phyloP scores from a whole-genome alignment of 2,113 vertebrate genomes.

The Carettochelys insculpta region DNA sequence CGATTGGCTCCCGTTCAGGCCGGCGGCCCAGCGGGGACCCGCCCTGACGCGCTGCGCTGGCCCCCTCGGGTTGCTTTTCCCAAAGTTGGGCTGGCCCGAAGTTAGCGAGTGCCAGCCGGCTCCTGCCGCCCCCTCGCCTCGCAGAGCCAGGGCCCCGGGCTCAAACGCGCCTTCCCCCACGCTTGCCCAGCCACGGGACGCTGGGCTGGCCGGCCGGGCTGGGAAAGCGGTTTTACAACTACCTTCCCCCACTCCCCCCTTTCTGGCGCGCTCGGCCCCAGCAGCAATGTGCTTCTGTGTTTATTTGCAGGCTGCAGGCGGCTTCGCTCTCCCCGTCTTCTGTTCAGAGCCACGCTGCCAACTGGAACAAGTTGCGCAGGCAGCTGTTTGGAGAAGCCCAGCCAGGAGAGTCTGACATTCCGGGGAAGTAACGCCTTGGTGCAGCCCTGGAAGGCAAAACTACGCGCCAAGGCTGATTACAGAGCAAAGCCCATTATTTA shows the following conservation, averaged over 20 bases:
- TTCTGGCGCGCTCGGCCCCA: not conserved
- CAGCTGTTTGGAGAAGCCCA: not conserved
- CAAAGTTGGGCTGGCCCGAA: slow-evolving; percentile 88
- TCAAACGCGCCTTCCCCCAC: not conserved
- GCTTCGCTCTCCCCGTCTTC: not conserved
- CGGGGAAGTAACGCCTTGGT: not conserved
- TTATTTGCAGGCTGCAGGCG: not conserved
- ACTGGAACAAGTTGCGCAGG: not conserved
- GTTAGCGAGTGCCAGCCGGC: slow-evolving; percentile 74
- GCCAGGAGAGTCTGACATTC: not conserved
- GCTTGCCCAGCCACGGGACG: not conserved
- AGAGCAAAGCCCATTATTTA: not conserved
- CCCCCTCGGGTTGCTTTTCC: slow-evolving; percentile 59
- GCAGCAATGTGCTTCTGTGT: not conserved
- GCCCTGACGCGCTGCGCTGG: slow-evolving; percentile 85
- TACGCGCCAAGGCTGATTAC: not conserved
- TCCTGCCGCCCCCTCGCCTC: not conserved
- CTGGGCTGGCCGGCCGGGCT: not conserved
- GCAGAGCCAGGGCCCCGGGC: not conserved
- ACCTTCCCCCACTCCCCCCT: not conserved
- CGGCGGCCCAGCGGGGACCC: slow-evolving; percentile 90
- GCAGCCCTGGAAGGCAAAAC: not conserved
- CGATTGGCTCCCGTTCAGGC: slow-evolving; percentile 97
- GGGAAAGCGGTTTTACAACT: not conserved
- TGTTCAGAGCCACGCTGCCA: not conserved